phyloP scores from a whole-genome alignment of 2,888 invertebrate genomes.

The Protophormia terraenovae region DNA sequence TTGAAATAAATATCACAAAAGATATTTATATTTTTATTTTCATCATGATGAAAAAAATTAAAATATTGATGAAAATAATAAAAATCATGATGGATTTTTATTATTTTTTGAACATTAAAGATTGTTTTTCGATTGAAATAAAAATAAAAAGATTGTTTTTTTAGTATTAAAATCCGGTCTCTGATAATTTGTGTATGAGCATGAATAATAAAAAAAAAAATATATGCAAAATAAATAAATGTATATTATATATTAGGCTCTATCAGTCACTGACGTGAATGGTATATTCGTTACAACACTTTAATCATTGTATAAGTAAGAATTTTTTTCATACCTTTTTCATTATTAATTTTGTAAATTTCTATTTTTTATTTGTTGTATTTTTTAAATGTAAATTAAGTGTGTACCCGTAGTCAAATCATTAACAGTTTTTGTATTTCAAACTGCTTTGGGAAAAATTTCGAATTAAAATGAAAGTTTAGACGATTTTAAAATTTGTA shows the following conservation, averaged over 20 bases:
- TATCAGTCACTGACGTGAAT: slow-evolving; percentile 58
- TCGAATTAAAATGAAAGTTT: slow-evolving; percentile 31
- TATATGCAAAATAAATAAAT: slow-evolving; percentile 52
- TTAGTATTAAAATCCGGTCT: too few relatives aligned
- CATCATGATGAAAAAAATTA: too few relatives aligned
- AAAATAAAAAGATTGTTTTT: too few relatives aligned
- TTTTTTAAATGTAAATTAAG: background rate
- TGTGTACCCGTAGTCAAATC: slow-evolving; percentile 53
- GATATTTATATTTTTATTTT: too few relatives aligned
- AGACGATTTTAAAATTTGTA: too few relatives aligned
- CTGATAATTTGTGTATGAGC: too few relatives aligned
- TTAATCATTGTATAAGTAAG: slow-evolving; percentile 35
- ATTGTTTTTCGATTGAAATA: too few relatives aligned
- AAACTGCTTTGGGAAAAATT: background rate
- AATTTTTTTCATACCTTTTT: background rate
- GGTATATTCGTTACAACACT: slow-evolving; percentile 45
- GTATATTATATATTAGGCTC: slow-evolving; percentile 44
- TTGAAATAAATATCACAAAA: too few relatives aligned
- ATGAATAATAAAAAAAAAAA: background rate
- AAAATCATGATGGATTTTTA: too few relatives aligned
- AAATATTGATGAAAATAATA: too few relatives aligned
- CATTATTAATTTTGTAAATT: background rate
- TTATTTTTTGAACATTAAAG: too few relatives aligned
- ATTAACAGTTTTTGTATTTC: background rate
- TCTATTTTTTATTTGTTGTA: background rate